Conservation (phyloP, 2,797 vertebrate genomes). For the Pipistrellus kuhlii region DNA sequence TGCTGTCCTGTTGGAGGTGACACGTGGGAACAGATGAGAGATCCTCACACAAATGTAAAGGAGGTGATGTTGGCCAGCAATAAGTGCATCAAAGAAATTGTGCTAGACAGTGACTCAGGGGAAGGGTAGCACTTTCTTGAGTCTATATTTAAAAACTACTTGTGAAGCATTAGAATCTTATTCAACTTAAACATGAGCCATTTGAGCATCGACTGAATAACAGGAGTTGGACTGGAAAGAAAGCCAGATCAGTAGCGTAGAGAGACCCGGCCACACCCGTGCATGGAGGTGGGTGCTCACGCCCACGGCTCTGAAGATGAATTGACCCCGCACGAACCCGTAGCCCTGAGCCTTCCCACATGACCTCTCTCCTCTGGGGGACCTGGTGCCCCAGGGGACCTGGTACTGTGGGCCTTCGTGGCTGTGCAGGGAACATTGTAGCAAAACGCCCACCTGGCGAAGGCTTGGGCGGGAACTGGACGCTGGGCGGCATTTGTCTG, state of each 20-base stretch:
- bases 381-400: too few relatives aligned
- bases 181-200: neutral
- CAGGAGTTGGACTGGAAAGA: neutral
- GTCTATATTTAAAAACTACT: neutral
- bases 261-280: neutral
- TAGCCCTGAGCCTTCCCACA: neutral
- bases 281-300: neutral
- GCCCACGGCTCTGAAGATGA: neutral
- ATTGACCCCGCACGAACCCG: accelerated
- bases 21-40: neutral
- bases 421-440: too few relatives aligned
- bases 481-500: too few relatives aligned
- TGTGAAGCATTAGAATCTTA: neutral
- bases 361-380: neutral
- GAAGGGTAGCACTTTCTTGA: neutral
- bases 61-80: neutral
- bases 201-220: neutral
- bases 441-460: too few relatives aligned
- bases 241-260: neutral
- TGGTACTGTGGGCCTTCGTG: neutral
- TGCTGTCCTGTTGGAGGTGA: neutral
- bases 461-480: neutral
- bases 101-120: neutral
- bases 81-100: neutral
- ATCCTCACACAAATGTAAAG: neutral